phyloP scores from a whole-genome alignment of 2,888 invertebrate genomes.

The Frankliniella intonsa region DNA sequence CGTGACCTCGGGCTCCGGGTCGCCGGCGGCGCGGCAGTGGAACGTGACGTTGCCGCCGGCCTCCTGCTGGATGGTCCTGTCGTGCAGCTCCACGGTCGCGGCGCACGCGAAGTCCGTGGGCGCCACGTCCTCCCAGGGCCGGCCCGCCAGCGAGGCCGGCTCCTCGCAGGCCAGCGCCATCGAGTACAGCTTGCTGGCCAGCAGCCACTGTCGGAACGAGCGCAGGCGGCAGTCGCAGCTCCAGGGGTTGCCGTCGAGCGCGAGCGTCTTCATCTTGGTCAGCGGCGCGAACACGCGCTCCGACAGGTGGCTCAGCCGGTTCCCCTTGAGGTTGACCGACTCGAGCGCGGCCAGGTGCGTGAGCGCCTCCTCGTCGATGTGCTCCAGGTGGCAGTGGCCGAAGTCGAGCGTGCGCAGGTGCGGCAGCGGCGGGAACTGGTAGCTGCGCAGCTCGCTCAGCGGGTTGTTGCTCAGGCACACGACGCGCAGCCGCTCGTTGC shows the following conservation, averaged over 20 bases:
- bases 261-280: conserved; percentile 71
- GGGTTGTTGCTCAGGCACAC: conserved; percentile 80
- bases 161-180: conserved; percentile 68
- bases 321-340: conserved; percentile 74
- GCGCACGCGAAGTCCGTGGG: conserved; percentile 76
- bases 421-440: conserved; percentile 76
- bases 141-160: conserved; percentile 64
- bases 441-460: conserved; percentile 62
- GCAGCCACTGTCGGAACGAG: conserved; percentile 78
- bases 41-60: conserved; percentile 78
- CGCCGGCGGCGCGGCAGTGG: conserved; percentile 74
- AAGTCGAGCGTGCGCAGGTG: conserved; percentile 76
- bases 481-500: conserved; percentile 74
- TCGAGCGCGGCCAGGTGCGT: conserved; percentile 67
- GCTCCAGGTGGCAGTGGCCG: conserved; percentile 70
- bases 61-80: conserved; percentile 60
- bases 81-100: conserved; percentile 59
- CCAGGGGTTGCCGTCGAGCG: conserved; percentile 83
- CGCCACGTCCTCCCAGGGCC: conserved; percentile 71
- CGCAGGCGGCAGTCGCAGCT: conserved; percentile 81
- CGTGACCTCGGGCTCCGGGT: conserved; percentile 75
- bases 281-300: conserved; percentile 65
- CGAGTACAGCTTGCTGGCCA: conserved; percentile 71
- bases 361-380: conserved; percentile 72
- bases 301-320: conserved; percentile 66